These are phyloP conservation scores for Patella pellucida DNA, from an alignment of 2,888 invertebrate genomes.

Conservation along the genomic window DNA sequence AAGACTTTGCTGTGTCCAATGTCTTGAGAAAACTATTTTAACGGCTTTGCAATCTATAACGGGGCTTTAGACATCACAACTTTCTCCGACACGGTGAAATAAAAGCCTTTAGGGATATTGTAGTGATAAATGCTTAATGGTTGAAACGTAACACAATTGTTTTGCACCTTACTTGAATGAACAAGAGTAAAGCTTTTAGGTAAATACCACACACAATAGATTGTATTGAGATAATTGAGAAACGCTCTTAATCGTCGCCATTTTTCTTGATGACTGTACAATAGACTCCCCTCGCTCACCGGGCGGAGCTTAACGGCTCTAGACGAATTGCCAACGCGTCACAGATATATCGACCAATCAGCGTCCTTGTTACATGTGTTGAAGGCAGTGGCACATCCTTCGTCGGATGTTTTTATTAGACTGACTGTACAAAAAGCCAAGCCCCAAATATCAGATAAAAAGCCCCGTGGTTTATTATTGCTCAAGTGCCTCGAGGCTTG, in stretches of 20 bases:
- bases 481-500: constrained; percentile 41
- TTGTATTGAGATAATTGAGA: constrained; percentile 26
- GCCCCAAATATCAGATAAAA: constrained; percentile 37
- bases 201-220: constrained; percentile 26
- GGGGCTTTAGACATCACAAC: constrained; percentile 11
- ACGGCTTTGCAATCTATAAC: neutral
- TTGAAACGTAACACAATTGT: constrained; percentile 19
- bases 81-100: constrained; percentile 10
- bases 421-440: constrained; percentile 28
- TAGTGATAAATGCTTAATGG: constrained; percentile 11
- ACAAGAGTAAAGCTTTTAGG: constrained; percentile 28
- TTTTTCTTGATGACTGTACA: constrained; percentile 27
- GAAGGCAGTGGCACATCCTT: neutral
- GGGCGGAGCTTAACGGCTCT: constrained; percentile 19
- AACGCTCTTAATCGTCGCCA: constrained; percentile 22
- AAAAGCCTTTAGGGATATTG: constrained; percentile 11
- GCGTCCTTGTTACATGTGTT: constrained; percentile 18
- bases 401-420: constrained; percentile 19
- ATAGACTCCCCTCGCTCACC: constrained; percentile 17
- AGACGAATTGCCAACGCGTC: constrained; percentile 16
- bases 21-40: neutral
- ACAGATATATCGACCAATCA: constrained; percentile 22
- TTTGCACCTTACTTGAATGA: constrained; percentile 17
- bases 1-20: neutral
- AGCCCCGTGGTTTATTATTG: constrained; percentile 39